Percentiles rank a stretch among this genome's conserved stretches.
phyloP scores from a whole-genome alignment of 2,888 invertebrate genomes.

The Nephrotoma flavescens region DNA sequence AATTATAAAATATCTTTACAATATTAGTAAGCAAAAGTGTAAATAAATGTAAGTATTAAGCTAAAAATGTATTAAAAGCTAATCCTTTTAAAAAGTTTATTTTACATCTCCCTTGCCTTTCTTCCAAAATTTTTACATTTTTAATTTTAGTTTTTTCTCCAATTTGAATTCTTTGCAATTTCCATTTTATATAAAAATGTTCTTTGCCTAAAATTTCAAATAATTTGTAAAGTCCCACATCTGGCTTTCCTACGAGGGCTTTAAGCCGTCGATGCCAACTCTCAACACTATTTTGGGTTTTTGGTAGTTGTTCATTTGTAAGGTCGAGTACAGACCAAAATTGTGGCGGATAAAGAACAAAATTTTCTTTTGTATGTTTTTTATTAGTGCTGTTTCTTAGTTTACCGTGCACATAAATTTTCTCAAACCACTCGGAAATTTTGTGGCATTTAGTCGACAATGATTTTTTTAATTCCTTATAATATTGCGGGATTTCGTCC shows the following conservation, averaged over 20 bases:
- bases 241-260: neutral
- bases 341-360: neutral
- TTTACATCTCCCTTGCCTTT: neutral
- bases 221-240: neutral
- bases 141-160: constrained; percentile 7
- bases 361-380: neutral
- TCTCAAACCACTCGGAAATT: neutral
- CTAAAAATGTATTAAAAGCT: neutral
- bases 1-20: no score
- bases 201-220: neutral
- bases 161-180: neutral
- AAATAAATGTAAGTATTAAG: neutral
- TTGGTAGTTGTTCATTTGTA: neutral
- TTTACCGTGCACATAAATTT: neutral
- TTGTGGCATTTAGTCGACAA: neutral
- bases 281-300: neutral
- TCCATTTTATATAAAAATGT: neutral
- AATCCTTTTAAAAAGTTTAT: neutral
- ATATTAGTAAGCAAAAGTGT: no score
- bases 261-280: neutral
- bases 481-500: neutral
- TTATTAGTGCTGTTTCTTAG: neutral
- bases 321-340: neutral
- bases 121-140: neutral
- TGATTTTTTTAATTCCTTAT: neutral